These are phyloP conservation scores for Craterocephalus amniculus DNA, from an alignment of 2,797 vertebrate genomes.

Conservation along the genomic window DNA sequence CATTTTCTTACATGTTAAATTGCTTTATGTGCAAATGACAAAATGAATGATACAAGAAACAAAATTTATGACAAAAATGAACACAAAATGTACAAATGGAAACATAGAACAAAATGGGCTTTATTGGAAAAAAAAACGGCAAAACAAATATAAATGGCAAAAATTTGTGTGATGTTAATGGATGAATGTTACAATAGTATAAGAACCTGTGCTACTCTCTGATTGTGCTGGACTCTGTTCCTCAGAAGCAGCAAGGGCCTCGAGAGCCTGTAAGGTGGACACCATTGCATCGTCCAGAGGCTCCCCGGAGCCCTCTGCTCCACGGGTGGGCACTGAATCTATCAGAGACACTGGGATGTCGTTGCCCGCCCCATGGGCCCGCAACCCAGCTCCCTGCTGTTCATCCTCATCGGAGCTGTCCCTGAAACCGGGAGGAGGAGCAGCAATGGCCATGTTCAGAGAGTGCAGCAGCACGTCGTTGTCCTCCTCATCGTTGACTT, in stretches of 20 bases:
- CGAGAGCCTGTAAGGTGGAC: constrained; percentile 93
- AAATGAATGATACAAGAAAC: constrained; percentile 56
- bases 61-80: constrained; percentile 36
- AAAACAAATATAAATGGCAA: constrained; percentile 85
- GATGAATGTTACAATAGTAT: constrained; percentile 98
- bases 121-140: constrained; percentile 80
- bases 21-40: constrained; percentile 36
- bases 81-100: constrained; percentile 60
- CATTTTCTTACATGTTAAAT: no score
- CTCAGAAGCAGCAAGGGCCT: constrained; percentile 94
- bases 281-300: constrained; percentile 90
- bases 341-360: constrained; percentile 98
- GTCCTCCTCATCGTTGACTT: constrained; percentile 91
- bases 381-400: constrained; percentile 79
- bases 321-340: constrained; percentile 91
- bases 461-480: constrained; percentile 94
- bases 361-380: constrained; percentile 73
- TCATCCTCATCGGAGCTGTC: constrained; percentile 99
- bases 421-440: constrained; percentile 96
- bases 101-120: constrained; percentile 81
- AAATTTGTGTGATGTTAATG: constrained; percentile 87
- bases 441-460: constrained; percentile 97
- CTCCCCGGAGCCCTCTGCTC: constrained; percentile 86
- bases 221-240: constrained; percentile 89
- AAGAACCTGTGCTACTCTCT: constrained; percentile 98